Percentiles rank a stretch among this genome's conserved stretches.
These are phyloP conservation scores for Punctoribates punctum DNA, from an alignment of 2,888 invertebrate species.

Conservation along the genomic window DNA sequence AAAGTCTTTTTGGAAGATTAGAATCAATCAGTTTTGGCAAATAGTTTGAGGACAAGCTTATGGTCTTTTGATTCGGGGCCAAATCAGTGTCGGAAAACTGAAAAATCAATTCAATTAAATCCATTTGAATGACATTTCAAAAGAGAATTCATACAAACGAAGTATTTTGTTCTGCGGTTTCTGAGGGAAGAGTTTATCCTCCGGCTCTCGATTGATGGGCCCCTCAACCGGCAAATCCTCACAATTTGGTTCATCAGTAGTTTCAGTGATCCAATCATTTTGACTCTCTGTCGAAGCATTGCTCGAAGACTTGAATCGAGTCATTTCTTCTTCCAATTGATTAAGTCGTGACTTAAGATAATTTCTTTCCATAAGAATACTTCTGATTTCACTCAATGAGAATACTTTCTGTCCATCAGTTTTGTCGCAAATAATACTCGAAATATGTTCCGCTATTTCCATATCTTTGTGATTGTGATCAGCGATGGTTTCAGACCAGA, in stretches of 20 bases:
- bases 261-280: not conserved
- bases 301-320: slow-evolving; percentile 62
- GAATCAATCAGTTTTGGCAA: not conserved
- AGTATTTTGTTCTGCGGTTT: slow-evolving; percentile 45
- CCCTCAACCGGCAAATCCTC: slow-evolving; percentile 92
- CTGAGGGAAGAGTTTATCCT: slow-evolving; percentile 60
- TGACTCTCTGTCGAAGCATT: not conserved
- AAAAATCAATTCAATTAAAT: not conserved
- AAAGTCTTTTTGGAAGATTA: not conserved
- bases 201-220: slow-evolving; percentile 91
- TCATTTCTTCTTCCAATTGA: slow-evolving; percentile 88
- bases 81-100: slow-evolving; percentile 12
- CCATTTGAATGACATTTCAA: not conserved
- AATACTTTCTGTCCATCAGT: slow-evolving; percentile 64
- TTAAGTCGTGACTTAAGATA: slow-evolving; percentile 86
- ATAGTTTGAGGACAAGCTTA: not conserved
- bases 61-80: slow-evolving; percentile 9
- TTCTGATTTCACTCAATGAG: slow-evolving; percentile 76
- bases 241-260: slow-evolving; percentile 8
- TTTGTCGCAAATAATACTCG: not conserved
- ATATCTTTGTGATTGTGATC: slow-evolving; percentile 1
- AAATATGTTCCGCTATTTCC: not conserved
- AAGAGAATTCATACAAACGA: slow-evolving; percentile 45
- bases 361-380: slow-evolving; percentile 85
- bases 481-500: not conserved